Percentiles rank a stretch among this genome's conserved stretches.
Conservation (phyloP, 2,797 vertebrate species). For the Discoglossus pictus region DNA sequence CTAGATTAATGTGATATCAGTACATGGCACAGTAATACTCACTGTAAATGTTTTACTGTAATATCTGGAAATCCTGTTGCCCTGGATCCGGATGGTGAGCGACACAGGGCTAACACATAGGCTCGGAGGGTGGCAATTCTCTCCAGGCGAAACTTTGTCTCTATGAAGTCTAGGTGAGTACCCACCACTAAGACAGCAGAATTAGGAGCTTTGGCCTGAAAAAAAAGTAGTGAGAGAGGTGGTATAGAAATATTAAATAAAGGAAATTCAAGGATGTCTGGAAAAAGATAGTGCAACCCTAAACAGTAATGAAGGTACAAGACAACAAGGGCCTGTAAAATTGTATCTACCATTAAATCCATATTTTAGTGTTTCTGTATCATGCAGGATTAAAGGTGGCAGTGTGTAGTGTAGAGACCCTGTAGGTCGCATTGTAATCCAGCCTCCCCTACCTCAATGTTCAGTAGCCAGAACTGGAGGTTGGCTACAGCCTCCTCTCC, state of each 20-base stretch:
- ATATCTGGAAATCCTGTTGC: slow-evolving; percentile 92
- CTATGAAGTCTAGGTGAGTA: slow-evolving; percentile 93
- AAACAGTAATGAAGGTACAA: no score
- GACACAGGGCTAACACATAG: slow-evolving; percentile 89
- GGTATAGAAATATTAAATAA: no score
- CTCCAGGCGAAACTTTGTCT: slow-evolving; percentile 89
- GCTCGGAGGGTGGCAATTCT: slow-evolving; percentile 89
- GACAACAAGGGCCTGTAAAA: no score
- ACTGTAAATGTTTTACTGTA: slow-evolving; percentile 91
- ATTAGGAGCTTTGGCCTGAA: slow-evolving; percentile 90
- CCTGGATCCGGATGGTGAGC: slow-evolving; percentile 87
- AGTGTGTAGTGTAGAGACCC: no score
- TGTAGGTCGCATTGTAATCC: no score
- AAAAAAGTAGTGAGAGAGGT: slow-evolving; percentile 22
- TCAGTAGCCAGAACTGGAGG: slow-evolving; percentile 95
- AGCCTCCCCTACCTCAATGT: slow-evolving; percentile 90
- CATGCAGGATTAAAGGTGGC: not conserved
- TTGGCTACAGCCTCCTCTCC: slow-evolving; percentile 93
- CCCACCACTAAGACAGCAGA: slow-evolving; percentile 91
- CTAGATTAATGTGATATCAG: no score
- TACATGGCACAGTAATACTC: slow-evolving; percentile 60
- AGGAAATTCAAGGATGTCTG: no score
- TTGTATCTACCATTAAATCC: no score
- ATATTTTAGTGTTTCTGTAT: no score
- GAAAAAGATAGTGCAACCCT: no score